phyloP scores from a whole-genome alignment of 2,797 vertebrate genomes.

The Spheniscus humboldti region DNA sequence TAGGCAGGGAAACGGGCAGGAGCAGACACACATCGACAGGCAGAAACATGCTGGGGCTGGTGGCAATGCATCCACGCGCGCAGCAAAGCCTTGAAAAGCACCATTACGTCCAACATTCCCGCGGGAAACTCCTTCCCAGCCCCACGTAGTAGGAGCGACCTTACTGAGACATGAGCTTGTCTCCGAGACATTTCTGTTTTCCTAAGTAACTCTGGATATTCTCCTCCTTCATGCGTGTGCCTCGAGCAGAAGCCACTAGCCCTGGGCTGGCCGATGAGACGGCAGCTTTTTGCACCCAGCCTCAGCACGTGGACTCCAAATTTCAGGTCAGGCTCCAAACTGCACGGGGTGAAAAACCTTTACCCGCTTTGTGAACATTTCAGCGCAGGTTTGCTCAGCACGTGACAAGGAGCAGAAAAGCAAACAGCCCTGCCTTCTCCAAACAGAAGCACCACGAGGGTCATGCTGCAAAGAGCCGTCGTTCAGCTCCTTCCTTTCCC shows the following conservation, averaged over 20 bases:
- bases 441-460: not conserved
- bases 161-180: not conserved
- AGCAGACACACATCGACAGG: not conserved
- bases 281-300: not conserved
- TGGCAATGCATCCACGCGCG: not conserved
- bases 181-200: not conserved
- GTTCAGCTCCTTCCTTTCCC: not conserved
- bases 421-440: not conserved
- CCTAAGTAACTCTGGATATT: not conserved
- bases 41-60: not conserved
- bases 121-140: not conserved
- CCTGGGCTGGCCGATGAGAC: not conserved
- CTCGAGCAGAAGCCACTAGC: not conserved
- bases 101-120: not conserved
- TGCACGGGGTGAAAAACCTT: rapidly evolving
- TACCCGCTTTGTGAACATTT: rapidly evolving
- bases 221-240: rapidly evolving
- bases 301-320: too few relatives aligned
- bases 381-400: not conserved
- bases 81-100: not conserved
- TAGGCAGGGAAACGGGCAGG: not conserved
- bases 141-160: not conserved
- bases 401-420: not conserved
- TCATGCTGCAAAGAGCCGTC: rapidly evolving
- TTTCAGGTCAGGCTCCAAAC: not conserved